These are phyloP conservation scores for Miltochrista miniata DNA, from an alignment of 2,888 invertebrate genomes.

Conservation along the genomic window DNA sequence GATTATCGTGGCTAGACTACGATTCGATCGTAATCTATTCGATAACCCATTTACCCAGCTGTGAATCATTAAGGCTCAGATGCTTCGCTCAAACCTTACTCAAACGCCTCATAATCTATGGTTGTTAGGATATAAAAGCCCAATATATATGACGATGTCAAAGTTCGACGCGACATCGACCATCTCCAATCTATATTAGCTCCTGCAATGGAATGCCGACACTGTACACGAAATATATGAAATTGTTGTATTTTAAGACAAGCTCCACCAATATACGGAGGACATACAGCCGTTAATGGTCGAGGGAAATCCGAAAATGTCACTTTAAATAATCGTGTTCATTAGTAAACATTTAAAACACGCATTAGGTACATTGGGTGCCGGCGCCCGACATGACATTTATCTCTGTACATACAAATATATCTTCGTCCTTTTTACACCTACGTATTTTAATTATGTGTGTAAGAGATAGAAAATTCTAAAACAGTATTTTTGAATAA, in stretches of 20 bases:
- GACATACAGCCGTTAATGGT: conserved; percentile 32
- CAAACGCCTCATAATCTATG: conserved; percentile 26
- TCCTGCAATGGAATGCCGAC: conserved; percentile 36
- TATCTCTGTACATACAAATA: conserved; percentile 58
- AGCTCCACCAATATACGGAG: conserved; percentile 22
- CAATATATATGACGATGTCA: conserved; percentile 42
- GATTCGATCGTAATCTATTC: conserved; percentile 15
- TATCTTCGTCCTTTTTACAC: conserved; percentile 51
- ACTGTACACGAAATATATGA: conserved; percentile 34
- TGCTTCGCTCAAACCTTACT: conserved; percentile 27
- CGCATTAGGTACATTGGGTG: conserved; percentile 78
- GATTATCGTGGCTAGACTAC: conserved; percentile 13
- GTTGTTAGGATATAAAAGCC: conserved; percentile 34
- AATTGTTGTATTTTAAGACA: conserved; percentile 40
- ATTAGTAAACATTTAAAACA: conserved; percentile 82
- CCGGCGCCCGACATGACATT: conserved; percentile 74
- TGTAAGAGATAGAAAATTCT: conserved; percentile 44
- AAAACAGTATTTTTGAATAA: conserved; percentile 45
- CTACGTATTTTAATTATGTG: conserved; percentile 18
- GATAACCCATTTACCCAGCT: conserved; percentile 19
- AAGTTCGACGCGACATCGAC: conserved; percentile 40
- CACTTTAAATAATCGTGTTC: conserved; percentile 82
- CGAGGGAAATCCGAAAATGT: conserved; percentile 77
- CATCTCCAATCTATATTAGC: conserved; percentile 39
- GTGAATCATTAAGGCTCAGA: conserved; percentile 19